Base-by-base conservation (phyloP, 2,888 invertebrate genomes). In the Embidobia sp. region DNA sequence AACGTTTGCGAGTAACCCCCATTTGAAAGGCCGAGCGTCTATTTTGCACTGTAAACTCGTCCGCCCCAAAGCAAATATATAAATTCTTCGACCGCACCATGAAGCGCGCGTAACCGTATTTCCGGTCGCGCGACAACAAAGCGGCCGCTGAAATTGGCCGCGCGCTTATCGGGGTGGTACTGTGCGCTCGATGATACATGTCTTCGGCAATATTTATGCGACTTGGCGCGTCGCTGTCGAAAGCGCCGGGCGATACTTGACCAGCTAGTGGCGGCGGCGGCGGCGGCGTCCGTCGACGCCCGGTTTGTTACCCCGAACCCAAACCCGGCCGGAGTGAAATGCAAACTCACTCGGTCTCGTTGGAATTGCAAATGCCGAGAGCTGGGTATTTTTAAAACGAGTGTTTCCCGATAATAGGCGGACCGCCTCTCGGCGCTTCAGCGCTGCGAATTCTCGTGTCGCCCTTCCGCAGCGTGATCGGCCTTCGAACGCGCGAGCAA, bases 361-460 rank as follows among this genome's bases (percentile, higher is more conserved):
- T 81, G 81, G 86, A 86, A 86, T 86, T 86, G 85, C 86, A 86
- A 86, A 86, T 86, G 73, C 66, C 77, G 74, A 64, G 33, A 72
- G 79, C 79, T 78, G 59, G 78, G 80, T 81, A 83, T 86, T 86
- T n/a, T 84, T 82, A 83, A 85, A 85, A 85, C 83, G 84, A 82
- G 82, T 80, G 83, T 82, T 85, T 82, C 80, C 81, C 84, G 83
- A 84, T 86, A 86, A 85, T 85, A 84, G 83, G 78, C 79, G 78
- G 66, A 74, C 79, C 48, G 37, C 51, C 57, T 42, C 61, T 46
- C 55, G 63, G 77, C 77, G 80, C 80, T 83, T 80, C 79, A 78
- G 63, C 79, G 79, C 77, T 27, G 49, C 48, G 63, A 75, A 66
- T 75, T 64, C 61, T 72, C 63, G 40, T 55, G 63, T 61, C 61